Evolutionary conservation across 2,113 vertebrate species (phyloP).

Genomic region (Lampris incognitus): DNA sequence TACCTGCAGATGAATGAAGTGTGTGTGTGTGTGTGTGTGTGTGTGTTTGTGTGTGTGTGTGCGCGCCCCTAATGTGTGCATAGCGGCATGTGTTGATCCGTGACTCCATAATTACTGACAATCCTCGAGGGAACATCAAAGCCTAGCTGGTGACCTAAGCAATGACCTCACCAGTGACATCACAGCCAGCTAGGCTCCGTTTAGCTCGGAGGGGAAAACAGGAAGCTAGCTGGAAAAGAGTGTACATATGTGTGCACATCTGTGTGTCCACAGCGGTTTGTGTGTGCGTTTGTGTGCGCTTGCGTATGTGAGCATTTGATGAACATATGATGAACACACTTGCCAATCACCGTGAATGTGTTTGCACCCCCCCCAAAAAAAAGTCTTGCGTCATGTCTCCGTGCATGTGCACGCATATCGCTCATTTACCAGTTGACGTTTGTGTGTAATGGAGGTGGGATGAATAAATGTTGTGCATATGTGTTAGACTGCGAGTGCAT

Average conservation of each 20-base stretch:
- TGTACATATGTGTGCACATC: constrained; percentile 25
- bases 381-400: too few relatives aligned
- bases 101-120: constrained; percentile 68
- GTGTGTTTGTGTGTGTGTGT: background rate
- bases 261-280: constrained; percentile 27
- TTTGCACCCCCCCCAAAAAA: too few relatives aligned
- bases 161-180: constrained; percentile 81
- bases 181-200: constrained; percentile 53
- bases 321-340: too few relatives aligned
- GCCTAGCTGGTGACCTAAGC: constrained; percentile 73
- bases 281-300: constrained; percentile 34
- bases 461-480: too few relatives aligned
- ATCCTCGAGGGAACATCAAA: constrained; percentile 53
- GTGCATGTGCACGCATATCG: too few relatives aligned
- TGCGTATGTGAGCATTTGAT: background rate
- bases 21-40: background rate
- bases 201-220: constrained; percentile 58
- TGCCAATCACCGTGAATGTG: too few relatives aligned
- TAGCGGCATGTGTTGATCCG: constrained; percentile 57
- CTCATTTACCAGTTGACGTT: too few relatives aligned
- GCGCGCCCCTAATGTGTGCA: background rate
- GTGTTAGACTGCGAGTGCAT: background rate
- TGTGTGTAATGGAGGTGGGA: too few relatives aligned
- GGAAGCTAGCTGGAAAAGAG: constrained; percentile 66
- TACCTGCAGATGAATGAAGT: constrained; percentile 43